A percentile compares a stretch with the other conserved stretches of the same genome.
Evolutionary conservation across 2,888 invertebrate genomes (phyloP).

Genomic region (Trachelus stipa): DNA sequence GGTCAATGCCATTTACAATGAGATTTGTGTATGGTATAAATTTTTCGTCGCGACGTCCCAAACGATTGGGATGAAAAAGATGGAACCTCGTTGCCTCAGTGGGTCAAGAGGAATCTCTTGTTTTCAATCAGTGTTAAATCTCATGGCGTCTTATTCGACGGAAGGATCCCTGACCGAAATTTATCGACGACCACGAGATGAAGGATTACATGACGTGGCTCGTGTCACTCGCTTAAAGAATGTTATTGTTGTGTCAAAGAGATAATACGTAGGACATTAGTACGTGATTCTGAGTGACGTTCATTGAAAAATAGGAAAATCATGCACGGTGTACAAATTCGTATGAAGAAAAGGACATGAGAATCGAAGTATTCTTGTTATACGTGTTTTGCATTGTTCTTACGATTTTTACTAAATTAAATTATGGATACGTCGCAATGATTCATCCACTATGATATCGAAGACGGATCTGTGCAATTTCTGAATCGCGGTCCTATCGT

Average conservation of each 20-base stretch:
- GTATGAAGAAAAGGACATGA: too few relatives aligned
- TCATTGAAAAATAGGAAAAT: not conserved
- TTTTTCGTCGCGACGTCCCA: slow-evolving; percentile 1
- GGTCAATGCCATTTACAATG: slow-evolving; percentile 2
- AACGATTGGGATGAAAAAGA: not conserved
- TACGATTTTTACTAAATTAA: not conserved
- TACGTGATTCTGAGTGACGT: not conserved
- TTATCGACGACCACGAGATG: slow-evolving; percentile 13
- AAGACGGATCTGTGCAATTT: not conserved
- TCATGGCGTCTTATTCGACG: not conserved
- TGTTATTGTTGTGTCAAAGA: not conserved
- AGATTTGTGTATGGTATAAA: not conserved
- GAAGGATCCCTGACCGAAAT: slow-evolving; percentile 32
- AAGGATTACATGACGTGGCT: not conserved
- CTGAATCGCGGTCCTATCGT: slow-evolving; percentile 28
- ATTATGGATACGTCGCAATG: not conserved
- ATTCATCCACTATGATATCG: not conserved
- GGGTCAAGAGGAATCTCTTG: slow-evolving; percentile 7
- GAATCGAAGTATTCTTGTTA: too few relatives aligned
- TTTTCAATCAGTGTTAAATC: not conserved
- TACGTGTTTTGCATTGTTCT: not conserved
- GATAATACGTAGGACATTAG: not conserved
- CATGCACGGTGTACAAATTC: too few relatives aligned
- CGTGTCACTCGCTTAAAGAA: not conserved
- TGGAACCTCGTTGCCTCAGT: not conserved